phyloP scores from a whole-genome alignment of 2,113 vertebrate species.

The Microtus pennsylvanicus region DNA sequence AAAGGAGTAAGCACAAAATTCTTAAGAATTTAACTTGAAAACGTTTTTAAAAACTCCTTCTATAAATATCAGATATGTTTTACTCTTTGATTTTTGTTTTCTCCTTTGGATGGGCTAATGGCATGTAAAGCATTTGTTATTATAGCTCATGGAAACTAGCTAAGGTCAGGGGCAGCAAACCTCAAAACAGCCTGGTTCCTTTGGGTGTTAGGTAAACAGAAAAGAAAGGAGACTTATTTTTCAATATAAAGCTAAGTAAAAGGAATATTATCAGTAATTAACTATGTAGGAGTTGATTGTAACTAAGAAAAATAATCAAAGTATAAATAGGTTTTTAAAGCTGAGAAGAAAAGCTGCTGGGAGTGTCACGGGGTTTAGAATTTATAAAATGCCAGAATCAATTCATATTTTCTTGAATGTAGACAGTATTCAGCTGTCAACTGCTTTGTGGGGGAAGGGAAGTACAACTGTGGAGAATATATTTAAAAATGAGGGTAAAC shows the following conservation, averaged over 20 bases:
- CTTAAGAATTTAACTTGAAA: not conserved
- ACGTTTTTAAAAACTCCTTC: conserved; percentile 23
- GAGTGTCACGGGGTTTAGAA: conserved; percentile 10
- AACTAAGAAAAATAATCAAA: conserved; percentile 47
- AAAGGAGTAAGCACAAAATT: conserved; percentile 48
- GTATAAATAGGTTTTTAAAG: conserved; percentile 58
- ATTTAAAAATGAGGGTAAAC: conserved; percentile 57
- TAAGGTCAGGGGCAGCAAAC: conserved; percentile 3
- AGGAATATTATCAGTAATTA: conserved; percentile 68
- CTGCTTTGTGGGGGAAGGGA: not conserved
- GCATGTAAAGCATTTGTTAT: conserved; percentile 60
- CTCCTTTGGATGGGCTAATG: not conserved
- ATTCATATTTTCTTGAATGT: conserved; percentile 36
- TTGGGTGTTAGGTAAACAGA: conserved; percentile 5
- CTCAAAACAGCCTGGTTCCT: conserved; percentile 59
- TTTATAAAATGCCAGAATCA: conserved; percentile 54
- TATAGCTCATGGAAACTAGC: conserved; percentile 36
- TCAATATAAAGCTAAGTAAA: conserved; percentile 34
- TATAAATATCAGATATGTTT: not conserved
- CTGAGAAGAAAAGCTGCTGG: conserved; percentile 28
- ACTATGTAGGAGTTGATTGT: conserved; percentile 54
- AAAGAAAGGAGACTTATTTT: conserved; percentile 65
- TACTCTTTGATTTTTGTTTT: not conserved
- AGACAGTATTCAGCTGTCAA: not conserved
- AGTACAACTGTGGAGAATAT: conserved; percentile 9